These are phyloP conservation scores for Panthera leo DNA, from an alignment of 2,113 vertebrate genomes.

Conservation along the genomic window DNA sequence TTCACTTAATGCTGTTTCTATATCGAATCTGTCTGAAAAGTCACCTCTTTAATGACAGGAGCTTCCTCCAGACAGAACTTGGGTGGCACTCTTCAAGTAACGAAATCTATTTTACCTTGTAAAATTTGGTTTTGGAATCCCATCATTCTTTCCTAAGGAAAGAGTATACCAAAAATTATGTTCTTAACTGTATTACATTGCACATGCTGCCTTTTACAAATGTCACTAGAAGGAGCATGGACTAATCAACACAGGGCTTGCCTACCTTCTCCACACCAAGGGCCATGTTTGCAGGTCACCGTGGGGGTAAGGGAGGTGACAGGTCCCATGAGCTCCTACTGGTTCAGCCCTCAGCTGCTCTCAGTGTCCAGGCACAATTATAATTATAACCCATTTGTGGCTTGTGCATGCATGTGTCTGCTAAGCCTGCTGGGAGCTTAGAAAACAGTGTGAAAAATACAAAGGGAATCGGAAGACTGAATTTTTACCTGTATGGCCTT, in stretches of 20 bases:
- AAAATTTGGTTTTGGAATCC: conserved; percentile 8
- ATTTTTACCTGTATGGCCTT: not conserved
- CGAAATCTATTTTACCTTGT: conserved; percentile 49
- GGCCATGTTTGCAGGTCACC: not conserved
- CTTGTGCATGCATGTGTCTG: not conserved
- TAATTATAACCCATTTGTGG: not conserved
- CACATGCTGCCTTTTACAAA: not conserved
- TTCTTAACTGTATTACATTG: not conserved
- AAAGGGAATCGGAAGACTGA: not conserved
- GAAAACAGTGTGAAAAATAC: not conserved
- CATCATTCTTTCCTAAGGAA: conserved; percentile 36
- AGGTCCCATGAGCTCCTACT: no score
- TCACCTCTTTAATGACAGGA: not conserved
- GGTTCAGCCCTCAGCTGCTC: not conserved
- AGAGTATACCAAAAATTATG: not conserved
- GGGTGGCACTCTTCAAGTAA: conserved; percentile 30
- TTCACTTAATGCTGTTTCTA: conserved; percentile 22
- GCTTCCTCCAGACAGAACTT: not conserved
- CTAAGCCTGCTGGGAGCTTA: not conserved
- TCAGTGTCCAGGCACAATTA: not conserved
- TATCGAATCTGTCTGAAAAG: not conserved
- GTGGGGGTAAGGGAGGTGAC: not conserved
- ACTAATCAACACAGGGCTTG: not conserved
- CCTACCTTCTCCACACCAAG: not conserved
- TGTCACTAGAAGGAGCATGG: not conserved